These are phyloP conservation scores for Tricholaema leucomelas DNA, from an alignment of 2,113 vertebrate species.

Conservation along the genomic window DNA sequence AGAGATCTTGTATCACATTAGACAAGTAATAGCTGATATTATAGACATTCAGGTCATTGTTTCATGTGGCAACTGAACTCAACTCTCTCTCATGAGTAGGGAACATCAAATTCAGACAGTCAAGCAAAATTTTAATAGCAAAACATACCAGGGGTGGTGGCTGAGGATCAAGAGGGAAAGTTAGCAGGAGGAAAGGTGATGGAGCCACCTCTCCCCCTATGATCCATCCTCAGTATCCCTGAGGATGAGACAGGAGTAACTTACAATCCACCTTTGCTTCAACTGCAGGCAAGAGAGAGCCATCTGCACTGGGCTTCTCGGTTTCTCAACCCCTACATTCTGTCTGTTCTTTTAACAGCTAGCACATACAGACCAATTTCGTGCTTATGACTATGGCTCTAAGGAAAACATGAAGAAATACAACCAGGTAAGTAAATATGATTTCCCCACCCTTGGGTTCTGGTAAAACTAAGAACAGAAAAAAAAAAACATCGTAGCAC, in stretches of 20 bases:
- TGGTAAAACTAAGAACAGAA: background rate
- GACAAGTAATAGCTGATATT: background rate
- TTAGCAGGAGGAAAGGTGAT: background rate
- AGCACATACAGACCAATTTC: background rate
- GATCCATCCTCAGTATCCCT: background rate
- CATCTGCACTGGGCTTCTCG: background rate
- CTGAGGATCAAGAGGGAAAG: background rate
- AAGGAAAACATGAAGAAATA: constrained; percentile 59
- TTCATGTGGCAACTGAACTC: background rate
- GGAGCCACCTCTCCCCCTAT: background rate
- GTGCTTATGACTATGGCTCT: constrained; percentile 38
- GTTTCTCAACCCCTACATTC: background rate
- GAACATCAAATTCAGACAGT: background rate
- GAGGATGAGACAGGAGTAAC: background rate
- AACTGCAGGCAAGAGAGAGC: background rate
- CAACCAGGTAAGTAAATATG: constrained; percentile 1
- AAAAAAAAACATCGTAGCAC: background rate
- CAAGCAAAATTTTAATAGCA: background rate
- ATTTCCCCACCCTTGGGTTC: background rate
- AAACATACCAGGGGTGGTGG: background rate
- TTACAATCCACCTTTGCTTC: background rate
- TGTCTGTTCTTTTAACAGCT: background rate
- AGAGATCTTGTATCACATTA: background rate
- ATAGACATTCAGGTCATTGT: background rate
- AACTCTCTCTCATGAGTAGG: background rate